A percentile compares a stretch with the other conserved stretches of the same genome.
These are phyloP conservation scores for Cotesia chilonis DNA, from an alignment of 1,140 invertebrate genomes.

Conservation along the genomic window DNA sequence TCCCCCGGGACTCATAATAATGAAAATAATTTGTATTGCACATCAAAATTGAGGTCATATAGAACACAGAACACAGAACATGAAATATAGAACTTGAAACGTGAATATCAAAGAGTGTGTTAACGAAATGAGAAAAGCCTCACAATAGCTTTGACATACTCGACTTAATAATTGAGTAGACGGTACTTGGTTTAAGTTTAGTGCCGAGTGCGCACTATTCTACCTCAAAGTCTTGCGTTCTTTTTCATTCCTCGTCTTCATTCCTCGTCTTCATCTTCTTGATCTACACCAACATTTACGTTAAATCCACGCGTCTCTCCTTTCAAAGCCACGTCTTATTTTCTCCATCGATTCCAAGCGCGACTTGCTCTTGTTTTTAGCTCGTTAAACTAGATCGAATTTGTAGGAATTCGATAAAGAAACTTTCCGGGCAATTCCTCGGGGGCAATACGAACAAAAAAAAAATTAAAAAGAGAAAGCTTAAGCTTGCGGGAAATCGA, in stretches of 20 bases:
- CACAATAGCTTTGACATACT: background rate
- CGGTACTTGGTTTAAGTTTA: conserved; percentile 1
- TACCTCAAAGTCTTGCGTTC: conserved; percentile 1
- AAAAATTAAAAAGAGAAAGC: conserved; percentile 19
- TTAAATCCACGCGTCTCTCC: no score
- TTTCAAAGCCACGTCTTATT: no score
- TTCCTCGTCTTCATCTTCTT: background rate
- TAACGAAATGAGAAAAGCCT: background rate
- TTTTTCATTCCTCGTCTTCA: background rate
- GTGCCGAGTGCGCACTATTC: conserved; percentile 19
- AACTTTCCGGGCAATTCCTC: conserved; percentile 28
- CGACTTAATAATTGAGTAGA: conserved; percentile 18
- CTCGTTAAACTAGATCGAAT: conserved; percentile 29
- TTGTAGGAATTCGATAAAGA: conserved; percentile 31
- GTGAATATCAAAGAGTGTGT: background rate
- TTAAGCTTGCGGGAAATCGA: conserved; percentile 24
- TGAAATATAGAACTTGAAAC: no score
- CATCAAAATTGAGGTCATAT: no score
- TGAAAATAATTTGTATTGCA: no score
- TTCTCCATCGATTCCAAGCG: no score
- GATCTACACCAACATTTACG: no score
- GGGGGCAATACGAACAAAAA: background rate
- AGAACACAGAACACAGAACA: no score
- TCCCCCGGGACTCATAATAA: no score
- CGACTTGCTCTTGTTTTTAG: background rate